These are phyloP conservation scores for Eleginops maclovinus DNA, from an alignment of 2,113 vertebrate genomes.

Conservation along the genomic window DNA sequence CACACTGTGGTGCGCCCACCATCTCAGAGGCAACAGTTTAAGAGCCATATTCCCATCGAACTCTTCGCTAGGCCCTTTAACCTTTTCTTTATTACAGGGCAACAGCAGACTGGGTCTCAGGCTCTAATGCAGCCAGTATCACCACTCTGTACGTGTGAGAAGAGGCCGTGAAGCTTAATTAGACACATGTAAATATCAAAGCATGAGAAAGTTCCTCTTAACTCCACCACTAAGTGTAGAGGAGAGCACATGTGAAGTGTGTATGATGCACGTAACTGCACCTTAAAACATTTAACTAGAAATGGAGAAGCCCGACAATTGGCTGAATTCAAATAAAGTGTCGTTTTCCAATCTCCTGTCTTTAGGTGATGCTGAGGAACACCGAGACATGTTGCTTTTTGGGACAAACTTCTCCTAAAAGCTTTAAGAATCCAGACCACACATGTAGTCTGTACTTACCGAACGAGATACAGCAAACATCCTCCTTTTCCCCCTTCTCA, in stretches of 20 bases:
- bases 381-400: slow-evolving; percentile 51
- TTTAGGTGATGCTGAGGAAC: slow-evolving; percentile 49
- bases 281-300: slow-evolving; percentile 65
- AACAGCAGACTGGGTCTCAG: slow-evolving; percentile 49
- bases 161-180: slow-evolving; percentile 72
- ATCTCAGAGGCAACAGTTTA: slow-evolving; percentile 12
- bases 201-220: slow-evolving; percentile 81
- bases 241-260: slow-evolving; percentile 59
- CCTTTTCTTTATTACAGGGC: slow-evolving; percentile 66
- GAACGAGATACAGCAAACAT: slow-evolving; percentile 76
- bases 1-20: slow-evolving; percentile 16
- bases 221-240: slow-evolving; percentile 78
- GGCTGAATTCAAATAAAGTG: slow-evolving; percentile 27
- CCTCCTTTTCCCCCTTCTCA: slow-evolving; percentile 72
- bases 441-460: slow-evolving; percentile 80
- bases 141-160: slow-evolving; percentile 65
- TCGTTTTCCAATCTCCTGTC: slow-evolving; percentile 22
- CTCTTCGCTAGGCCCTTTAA: slow-evolving; percentile 35
- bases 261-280: slow-evolving; percentile 68
- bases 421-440: slow-evolving; percentile 75
- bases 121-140: slow-evolving; percentile 57
- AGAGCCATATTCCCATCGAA: slow-evolving; percentile 52
- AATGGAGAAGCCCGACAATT: slow-evolving; percentile 45
- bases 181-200: slow-evolving; percentile 80
- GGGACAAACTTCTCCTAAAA: slow-evolving; percentile 34